Base-by-base conservation (phyloP, 2,113 vertebrate genomes). In the Microtus richardsoni region DNA sequence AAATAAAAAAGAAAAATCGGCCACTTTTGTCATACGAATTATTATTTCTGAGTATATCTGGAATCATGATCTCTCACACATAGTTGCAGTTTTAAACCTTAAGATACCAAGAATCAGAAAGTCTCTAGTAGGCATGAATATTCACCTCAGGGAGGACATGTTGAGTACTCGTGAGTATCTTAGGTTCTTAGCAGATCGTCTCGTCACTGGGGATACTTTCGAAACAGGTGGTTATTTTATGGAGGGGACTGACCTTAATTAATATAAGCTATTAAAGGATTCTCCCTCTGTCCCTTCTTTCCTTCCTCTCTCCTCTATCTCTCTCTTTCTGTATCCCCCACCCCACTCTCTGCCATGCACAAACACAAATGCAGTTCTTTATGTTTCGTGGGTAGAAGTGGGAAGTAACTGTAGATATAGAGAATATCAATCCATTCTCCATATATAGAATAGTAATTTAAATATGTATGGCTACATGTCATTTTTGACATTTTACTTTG, bases 101-200 rank as follows among this genome's bases (percentile, higher is more conserved):
- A 83, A 19, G 36, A 22, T 16, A 71, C 9, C 12, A 41, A 10
- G 39, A 73, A 12, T 28, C 30, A 91, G 52, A 77, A 88, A 82
- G 8, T 58, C 36, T 96, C 33, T 88, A 49, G 60, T 62, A 78
- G 90, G 87, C 28, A 49, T 14, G 17, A 84, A 41, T 68, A 17
- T 39, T 10, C 71, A 71, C 13, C 19, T 28, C 12, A n/a, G 47
- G 62, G 26, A 80, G 68, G 26, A 5, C 91, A 70, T 11, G 47
- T 13, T 3, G 16, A 12, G 41, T 47, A 78, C 3, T 21, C 47
- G 10, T 64, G 68, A 89, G 30, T 13, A 41, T 16, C 22, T 78
- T 47, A 28, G 70, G 88, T 94, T 75, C 36, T 79, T 52, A 92
- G 82, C 80, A 90, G 26, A 75, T 77, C 60, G 73, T 33, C 39